Conservation (phyloP, 2,888 invertebrate genomes). For the Drosophila hamatofila region DNA sequence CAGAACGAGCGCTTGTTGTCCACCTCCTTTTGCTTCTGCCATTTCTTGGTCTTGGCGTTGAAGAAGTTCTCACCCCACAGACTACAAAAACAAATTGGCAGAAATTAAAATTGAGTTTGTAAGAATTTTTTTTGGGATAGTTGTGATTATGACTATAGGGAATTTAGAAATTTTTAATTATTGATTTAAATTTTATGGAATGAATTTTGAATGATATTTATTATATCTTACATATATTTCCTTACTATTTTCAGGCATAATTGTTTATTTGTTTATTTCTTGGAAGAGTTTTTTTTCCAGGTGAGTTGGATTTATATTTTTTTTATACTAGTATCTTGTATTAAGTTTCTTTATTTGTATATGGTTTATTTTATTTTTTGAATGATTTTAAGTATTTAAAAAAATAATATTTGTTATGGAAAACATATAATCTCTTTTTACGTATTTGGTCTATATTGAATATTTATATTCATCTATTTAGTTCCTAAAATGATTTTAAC, state of each 20-base stretch:
- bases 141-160: neutral
- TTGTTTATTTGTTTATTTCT: neutral
- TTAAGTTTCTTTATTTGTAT: too few relatives aligned
- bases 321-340: too few relatives aligned
- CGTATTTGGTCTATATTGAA: too few relatives aligned
- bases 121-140: neutral
- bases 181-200: neutral
- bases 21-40: constrained; percentile 95
- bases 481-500: too few relatives aligned
- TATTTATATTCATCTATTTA: too few relatives aligned
- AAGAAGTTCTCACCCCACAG: constrained; percentile 99
- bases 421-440: too few relatives aligned
- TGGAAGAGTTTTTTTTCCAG: neutral
- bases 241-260: neutral
- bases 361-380: too few relatives aligned
- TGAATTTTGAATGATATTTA: neutral
- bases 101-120: neutral
- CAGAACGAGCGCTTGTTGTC: constrained; percentile 99
- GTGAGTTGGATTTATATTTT: neutral
- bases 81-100: constrained; percentile 57
- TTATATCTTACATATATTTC: neutral
- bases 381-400: too few relatives aligned
- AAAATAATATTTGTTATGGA: too few relatives aligned
- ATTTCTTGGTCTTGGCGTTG: constrained; percentile 98
- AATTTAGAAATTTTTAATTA: neutral